phyloP scores from a whole-genome alignment of 2,113 vertebrate genomes.

The Leiothrix lutea region DNA sequence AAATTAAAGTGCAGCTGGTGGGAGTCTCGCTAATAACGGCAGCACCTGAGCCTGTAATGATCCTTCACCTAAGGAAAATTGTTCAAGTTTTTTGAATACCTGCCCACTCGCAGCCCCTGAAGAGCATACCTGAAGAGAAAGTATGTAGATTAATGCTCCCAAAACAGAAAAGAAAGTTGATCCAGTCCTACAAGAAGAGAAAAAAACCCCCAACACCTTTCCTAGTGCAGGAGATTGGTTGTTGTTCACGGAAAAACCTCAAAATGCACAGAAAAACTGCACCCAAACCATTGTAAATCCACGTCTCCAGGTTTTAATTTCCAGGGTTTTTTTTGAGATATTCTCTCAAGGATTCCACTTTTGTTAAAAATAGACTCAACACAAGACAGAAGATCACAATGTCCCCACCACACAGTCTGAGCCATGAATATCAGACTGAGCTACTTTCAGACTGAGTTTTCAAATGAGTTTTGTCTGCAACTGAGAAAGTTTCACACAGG shows the following conservation, averaged over 20 bases:
- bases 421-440: not conserved
- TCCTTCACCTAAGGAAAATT: conserved; percentile 50
- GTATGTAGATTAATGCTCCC: not conserved
- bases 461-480: rapidly evolving
- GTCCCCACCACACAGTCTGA: not conserved
- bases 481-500: rapidly evolving
- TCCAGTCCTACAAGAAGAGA: not conserved
- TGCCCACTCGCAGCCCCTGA: not conserved
- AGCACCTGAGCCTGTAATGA: conserved; percentile 10
- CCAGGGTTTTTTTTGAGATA: not conserved
- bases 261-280: not conserved
- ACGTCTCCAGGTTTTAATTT: not conserved
- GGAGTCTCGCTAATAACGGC: not conserved
- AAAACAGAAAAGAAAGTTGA: not conserved
- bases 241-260: no score
- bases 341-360: not conserved
- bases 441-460: not conserved
- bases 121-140: conserved; percentile 41
- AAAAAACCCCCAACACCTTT: not conserved
- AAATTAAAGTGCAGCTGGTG: not conserved
- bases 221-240: rapidly evolving
- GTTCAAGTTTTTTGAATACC: conserved; percentile 41
- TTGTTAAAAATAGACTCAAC: not conserved
- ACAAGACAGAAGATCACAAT: not conserved
- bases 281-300: not conserved